Base-by-base conservation (phyloP, 1,140 invertebrate species). In the Plectrocnemia conspersa region DNA sequence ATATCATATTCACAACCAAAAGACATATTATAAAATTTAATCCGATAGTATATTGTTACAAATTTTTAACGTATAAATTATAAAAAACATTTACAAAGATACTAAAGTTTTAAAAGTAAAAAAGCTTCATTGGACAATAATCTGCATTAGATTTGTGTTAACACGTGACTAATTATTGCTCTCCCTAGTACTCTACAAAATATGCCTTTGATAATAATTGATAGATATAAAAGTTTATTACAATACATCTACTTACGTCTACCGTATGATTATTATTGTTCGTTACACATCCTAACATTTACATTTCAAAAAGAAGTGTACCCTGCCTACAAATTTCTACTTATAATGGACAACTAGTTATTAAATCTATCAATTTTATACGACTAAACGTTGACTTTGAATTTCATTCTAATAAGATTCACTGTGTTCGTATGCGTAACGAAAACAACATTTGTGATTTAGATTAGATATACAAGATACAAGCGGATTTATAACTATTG, bases 221-320 rank as follows among this genome's bases (percentile, higher is more conserved):
- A 57, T 52, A 47, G 36, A 61, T 61, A 61, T 53, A 61, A 61
- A 61, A 61, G 55, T 61, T 57, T 38, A 42, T 53, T 53, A 61
- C 19, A 52, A 44, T 61, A 55, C 45, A 47, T 27, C 52, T 61
- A 58, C 38, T 58, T 54, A 60, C 22, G 6, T 10, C 55, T 61
- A 61, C 55, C 55, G 25, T 61, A 61, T 52, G 47, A 61, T 55
- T 61, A 61, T 61, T 61, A 61, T 61, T 61, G 59, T 61, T 61
- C 59, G 47, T 61, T 61, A 61, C 59, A 61, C 59, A 49, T 61
- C 59, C 59, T 61, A 61, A 61, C 59, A 61, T 52, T 52, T 52
- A 56, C 25, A 49, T 44, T 46, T 60, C 42, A 53, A 60, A 56
- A 56, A 55, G 44, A 48, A 48, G 58, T 61, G 55, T 61, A 61